Evolutionary conservation across 2,888 invertebrate genomes (phyloP).

Genomic region (Noctua comes): DNA sequence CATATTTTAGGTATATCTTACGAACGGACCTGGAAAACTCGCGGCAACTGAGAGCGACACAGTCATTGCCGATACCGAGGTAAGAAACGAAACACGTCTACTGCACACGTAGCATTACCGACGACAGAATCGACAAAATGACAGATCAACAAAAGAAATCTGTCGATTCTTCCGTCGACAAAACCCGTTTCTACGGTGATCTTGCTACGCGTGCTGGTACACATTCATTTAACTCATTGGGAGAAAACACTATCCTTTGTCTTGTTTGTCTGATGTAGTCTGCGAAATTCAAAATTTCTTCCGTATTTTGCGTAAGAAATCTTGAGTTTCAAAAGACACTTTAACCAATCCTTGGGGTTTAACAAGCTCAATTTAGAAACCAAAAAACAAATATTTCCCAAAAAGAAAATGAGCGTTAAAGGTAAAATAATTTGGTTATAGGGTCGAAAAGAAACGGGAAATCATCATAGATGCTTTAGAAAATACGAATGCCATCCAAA

Average conservation of each 20-base stretch:
- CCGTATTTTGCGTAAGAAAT: neutral
- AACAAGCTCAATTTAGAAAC: neutral
- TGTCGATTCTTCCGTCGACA: too few relatives aligned
- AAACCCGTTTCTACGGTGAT: too few relatives aligned
- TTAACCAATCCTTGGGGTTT: neutral
- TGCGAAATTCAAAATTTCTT: neutral
- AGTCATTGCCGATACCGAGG: slow-evolving; percentile 83
- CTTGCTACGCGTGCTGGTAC: neutral
- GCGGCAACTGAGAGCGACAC: slow-evolving; percentile 85
- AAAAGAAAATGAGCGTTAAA: neutral
- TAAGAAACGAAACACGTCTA: slow-evolving; percentile 19
- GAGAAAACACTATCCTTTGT: neutral
- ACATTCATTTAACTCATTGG: slow-evolving; percentile 11
- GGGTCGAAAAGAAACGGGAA: slow-evolving; percentile 77
- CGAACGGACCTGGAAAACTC: slow-evolving; percentile 85
- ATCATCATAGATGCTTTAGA: slow-evolving; percentile 71
- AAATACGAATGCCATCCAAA: slow-evolving; percentile 73
- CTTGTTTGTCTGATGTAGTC: neutral
- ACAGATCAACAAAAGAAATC: too few relatives aligned
- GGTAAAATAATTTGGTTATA: slow-evolving; percentile 59
- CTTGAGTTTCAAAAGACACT: neutral
- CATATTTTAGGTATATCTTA: slow-evolving; percentile 72
- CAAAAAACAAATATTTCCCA: neutral
- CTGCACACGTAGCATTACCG: too few relatives aligned
- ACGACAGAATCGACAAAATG: too few relatives aligned